Percentiles rank a stretch among this genome's conserved stretches.
These are phyloP conservation scores for Macropus fuliginosus DNA, from an alignment of 2,797 vertebrate genomes.

Conservation along the genomic window DNA sequence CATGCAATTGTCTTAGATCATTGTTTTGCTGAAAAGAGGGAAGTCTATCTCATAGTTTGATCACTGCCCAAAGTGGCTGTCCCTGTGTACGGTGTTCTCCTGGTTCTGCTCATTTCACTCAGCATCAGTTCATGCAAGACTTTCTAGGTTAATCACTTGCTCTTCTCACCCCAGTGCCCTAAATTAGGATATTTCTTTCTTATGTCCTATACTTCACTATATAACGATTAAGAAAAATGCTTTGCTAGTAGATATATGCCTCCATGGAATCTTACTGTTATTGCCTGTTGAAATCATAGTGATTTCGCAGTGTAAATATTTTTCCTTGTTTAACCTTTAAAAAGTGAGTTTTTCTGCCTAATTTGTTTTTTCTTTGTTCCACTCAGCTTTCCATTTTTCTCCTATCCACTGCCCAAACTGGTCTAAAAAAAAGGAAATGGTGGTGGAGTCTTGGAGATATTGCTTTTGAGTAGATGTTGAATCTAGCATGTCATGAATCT, in stretches of 20 bases:
- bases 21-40: no score
- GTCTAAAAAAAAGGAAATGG: neutral
- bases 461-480: neutral
- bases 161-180: neutral
- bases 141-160: neutral
- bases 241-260: neutral
- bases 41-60: no score
- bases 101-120: no score
- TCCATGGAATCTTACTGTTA: neutral
- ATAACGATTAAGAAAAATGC: neutral
- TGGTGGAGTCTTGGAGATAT: neutral
- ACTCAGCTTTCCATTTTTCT: neutral
- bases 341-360: neutral
- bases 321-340: neutral
- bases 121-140: no score
- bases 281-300: constrained; percentile 1
- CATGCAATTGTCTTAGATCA: no score
- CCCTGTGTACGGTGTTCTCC: no score
- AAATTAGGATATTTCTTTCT: neutral
- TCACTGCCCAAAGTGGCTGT: no score
- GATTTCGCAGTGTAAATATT: neutral
- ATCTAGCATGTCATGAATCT: neutral
- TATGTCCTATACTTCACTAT: neutral
- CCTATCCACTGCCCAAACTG: neutral
- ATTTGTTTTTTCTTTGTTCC: neutral